Evolutionary conservation across 2,888 invertebrate species (phyloP).

Genomic region (Caenorhabditis zanzibari): DNA sequence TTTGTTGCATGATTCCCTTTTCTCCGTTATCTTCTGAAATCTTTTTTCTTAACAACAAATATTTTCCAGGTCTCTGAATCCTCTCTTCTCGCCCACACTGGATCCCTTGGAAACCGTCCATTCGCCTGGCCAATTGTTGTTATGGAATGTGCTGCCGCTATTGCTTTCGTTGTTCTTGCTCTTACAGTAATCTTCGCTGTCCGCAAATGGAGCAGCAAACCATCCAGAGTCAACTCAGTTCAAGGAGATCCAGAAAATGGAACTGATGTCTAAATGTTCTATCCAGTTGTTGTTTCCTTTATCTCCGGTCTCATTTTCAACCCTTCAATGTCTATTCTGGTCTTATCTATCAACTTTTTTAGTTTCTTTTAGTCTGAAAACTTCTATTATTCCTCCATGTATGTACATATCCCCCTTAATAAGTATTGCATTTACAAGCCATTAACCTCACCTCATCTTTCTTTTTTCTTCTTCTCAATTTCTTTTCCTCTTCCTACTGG

Average conservation of each 20-base stretch:
- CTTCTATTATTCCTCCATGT: slow-evolving; percentile 4
- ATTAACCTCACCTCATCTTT: slow-evolving; percentile 34
- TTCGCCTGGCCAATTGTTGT: slow-evolving; percentile 72
- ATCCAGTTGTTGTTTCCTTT: not conserved
- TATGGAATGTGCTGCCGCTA: slow-evolving; percentile 69
- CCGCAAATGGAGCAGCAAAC: slow-evolving; percentile 74
- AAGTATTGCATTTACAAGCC: slow-evolving; percentile 32
- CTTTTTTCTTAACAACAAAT: not conserved
- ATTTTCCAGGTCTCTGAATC: slow-evolving; percentile 66
- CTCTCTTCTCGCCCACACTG: slow-evolving; percentile 70
- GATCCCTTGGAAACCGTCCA: slow-evolving; percentile 65
- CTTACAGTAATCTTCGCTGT: slow-evolving; percentile 65
- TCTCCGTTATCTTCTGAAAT: not conserved
- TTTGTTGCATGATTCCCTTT: slow-evolving; percentile 16
- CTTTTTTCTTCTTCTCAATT: slow-evolving; percentile 1
- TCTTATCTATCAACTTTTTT: slow-evolving; percentile 25
- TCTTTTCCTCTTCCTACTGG: slow-evolving; percentile 33
- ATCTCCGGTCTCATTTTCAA: slow-evolving; percentile 43
- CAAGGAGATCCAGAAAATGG: slow-evolving; percentile 72
- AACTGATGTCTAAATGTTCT: slow-evolving; percentile 68
- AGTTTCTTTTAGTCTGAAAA: not conserved
- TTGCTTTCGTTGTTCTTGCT: slow-evolving; percentile 64
- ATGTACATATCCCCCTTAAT: slow-evolving; percentile 44
- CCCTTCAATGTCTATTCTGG: slow-evolving; percentile 47
- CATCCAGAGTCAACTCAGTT: slow-evolving; percentile 70